These are phyloP conservation scores for Gymnoscopelus microlampas DNA, from an alignment of 2,797 vertebrate genomes.

Conservation along the genomic window DNA sequence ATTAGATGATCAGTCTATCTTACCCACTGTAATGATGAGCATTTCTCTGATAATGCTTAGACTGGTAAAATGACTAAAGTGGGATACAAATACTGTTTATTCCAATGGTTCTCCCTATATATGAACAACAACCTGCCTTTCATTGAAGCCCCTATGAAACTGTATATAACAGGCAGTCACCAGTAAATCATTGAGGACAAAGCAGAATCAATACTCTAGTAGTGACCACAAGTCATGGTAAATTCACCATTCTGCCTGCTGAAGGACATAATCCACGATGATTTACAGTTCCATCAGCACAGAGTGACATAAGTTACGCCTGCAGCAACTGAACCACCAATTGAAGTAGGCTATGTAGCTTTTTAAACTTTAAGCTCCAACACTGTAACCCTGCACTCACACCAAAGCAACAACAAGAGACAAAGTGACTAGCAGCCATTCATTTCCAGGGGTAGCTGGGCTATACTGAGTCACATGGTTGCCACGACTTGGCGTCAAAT, in stretches of 20 bases:
- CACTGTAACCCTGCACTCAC: no score
- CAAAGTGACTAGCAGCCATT: no score
- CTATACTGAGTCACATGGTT: no score
- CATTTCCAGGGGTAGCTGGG: no score
- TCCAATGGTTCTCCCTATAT: not conserved
- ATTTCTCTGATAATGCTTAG: no score
- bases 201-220: constrained; percentile 21
- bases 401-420: no score
- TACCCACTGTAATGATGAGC: no score
- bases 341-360: not conserved
- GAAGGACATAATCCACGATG: constrained; percentile 33
- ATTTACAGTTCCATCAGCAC: not conserved
- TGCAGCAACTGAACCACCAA: constrained; percentile 10
- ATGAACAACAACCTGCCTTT: constrained; percentile 34
- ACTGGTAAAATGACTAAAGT: no score
- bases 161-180: constrained; percentile 18
- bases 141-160: constrained; percentile 37
- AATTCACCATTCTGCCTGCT: constrained; percentile 16
- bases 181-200: constrained; percentile 32
- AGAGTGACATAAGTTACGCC: not conserved
- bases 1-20: no score
- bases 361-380: constrained; percentile 14
- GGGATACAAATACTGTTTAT: no score
- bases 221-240: constrained; percentile 15
- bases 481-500: no score